Evolutionary conservation across 2,113 vertebrate species (phyloP).

Genomic region (Bungarus multicinctus): DNA sequence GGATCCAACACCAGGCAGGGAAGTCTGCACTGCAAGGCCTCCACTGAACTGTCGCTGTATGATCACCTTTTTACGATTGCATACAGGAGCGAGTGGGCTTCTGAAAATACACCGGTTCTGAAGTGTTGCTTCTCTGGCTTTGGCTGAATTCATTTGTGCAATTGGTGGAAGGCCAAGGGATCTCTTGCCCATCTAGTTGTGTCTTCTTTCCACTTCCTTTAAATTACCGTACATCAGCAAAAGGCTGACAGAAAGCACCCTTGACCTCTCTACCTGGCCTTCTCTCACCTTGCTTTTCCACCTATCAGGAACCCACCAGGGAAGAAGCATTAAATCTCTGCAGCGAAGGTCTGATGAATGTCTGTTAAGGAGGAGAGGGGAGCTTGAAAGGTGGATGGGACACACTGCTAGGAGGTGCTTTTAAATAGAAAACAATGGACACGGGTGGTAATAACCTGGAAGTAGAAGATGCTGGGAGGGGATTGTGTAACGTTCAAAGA

Average conservation of each 20-base stretch:
- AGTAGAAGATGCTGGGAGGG: not conserved
- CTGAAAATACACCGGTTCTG: not conserved
- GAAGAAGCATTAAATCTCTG: not conserved
- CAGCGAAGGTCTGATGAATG: not conserved
- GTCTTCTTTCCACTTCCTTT: not conserved
- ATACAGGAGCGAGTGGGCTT: not conserved
- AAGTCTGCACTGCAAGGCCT: slow-evolving; percentile 17
- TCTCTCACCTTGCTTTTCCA: too few species aligned
- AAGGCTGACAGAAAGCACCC: not conserved
- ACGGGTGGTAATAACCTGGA: not conserved
- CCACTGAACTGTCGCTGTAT: not conserved
- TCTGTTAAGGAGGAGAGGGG: not conserved
- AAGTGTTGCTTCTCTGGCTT: not conserved
- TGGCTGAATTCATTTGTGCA: not conserved
- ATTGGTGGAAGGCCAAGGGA: not conserved
- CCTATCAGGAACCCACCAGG: too few species aligned
- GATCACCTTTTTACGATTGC: not conserved
- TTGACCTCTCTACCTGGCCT: not conserved
- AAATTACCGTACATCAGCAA: not conserved
- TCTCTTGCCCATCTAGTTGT: not conserved
- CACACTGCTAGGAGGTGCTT: not conserved
- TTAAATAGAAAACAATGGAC: not conserved
- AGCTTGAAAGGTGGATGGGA: not conserved
- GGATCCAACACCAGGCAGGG: slow-evolving; percentile 50
- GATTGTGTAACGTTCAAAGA: not conserved